phyloP scores from a whole-genome alignment of 2,113 vertebrate genomes.

The Talpa occidentalis region DNA sequence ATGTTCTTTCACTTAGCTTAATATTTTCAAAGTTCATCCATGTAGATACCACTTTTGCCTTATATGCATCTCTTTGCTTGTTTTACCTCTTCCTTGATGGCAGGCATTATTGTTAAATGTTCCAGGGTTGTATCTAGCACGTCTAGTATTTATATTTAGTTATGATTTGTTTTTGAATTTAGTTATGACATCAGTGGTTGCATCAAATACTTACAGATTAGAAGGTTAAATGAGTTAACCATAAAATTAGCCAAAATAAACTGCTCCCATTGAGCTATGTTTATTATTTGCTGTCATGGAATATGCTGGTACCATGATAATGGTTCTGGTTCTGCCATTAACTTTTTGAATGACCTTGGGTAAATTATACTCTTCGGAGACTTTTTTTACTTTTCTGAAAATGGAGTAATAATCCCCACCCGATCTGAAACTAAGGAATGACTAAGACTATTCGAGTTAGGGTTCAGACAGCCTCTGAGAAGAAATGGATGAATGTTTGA shows the following conservation, averaged over 20 bases:
- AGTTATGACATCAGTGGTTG: neutral
- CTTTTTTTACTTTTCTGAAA: slow-evolving; percentile 50
- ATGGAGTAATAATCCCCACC: neutral
- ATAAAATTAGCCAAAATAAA: slow-evolving; percentile 49
- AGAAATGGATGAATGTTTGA: slow-evolving; percentile 48
- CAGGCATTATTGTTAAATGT: neutral
- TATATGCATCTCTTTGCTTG: neutral
- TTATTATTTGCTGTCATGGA: neutral
- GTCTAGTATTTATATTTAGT: slow-evolving; percentile 36
- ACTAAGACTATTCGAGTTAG: slow-evolving; percentile 27
- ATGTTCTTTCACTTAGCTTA: slow-evolving; percentile 39
- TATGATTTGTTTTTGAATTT: neutral
- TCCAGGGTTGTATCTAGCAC: neutral
- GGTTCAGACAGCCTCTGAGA: slow-evolving; percentile 24
- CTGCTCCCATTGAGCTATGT: neutral
- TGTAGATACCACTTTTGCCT: neutral
- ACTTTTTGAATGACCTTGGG: neutral
- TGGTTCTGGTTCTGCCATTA: neutral
- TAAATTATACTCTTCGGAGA: slow-evolving; percentile 9
- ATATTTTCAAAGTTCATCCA: slow-evolving; percentile 31
- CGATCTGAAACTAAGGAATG: slow-evolving; percentile 7
- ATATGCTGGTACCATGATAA: neutral
- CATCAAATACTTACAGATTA: neutral
- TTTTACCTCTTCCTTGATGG: neutral
- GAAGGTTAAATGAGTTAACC: slow-evolving; percentile 24